Percentiles rank a stretch among this genome's conserved stretches.
phyloP scores from a whole-genome alignment of 2,888 invertebrate genomes.

The Drosophila stalkeri region DNA sequence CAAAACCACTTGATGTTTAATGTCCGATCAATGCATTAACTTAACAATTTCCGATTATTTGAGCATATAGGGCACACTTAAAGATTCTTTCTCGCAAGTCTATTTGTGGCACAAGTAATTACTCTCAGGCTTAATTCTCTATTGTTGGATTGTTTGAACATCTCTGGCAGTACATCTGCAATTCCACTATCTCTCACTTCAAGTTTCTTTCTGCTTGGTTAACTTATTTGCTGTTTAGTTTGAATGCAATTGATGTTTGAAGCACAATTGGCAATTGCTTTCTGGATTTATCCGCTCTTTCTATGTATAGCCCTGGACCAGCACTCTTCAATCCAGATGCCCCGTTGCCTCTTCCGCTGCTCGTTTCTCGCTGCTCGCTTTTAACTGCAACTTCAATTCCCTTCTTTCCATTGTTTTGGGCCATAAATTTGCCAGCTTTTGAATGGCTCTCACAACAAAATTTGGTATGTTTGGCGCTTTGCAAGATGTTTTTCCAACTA shows the following conservation, averaged over 20 bases:
- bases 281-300: conserved; percentile 5
- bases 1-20: background rate
- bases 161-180: background rate
- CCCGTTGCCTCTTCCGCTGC: background rate
- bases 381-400: background rate
- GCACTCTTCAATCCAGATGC: background rate
- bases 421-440: conserved; percentile 44
- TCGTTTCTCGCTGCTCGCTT: background rate
- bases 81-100: background rate
- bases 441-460: background rate
- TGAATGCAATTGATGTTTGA: conserved; percentile 14
- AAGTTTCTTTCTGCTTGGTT: conserved; percentile 8
- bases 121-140: background rate
- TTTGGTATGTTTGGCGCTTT: conserved; percentile 26
- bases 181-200: background rate
- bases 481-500: conserved; percentile 31
- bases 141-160: background rate
- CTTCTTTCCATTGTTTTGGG: conserved; percentile 16
- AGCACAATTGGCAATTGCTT: conserved; percentile 13
- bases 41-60: background rate
- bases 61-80: background rate
- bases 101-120: background rate
- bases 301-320: background rate
- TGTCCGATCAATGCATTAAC: background rate
- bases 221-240: conserved; percentile 5